These are phyloP conservation scores for Ypsolopha scabrella DNA, from an alignment of 2,888 invertebrate genomes.

Conservation along the genomic window DNA sequence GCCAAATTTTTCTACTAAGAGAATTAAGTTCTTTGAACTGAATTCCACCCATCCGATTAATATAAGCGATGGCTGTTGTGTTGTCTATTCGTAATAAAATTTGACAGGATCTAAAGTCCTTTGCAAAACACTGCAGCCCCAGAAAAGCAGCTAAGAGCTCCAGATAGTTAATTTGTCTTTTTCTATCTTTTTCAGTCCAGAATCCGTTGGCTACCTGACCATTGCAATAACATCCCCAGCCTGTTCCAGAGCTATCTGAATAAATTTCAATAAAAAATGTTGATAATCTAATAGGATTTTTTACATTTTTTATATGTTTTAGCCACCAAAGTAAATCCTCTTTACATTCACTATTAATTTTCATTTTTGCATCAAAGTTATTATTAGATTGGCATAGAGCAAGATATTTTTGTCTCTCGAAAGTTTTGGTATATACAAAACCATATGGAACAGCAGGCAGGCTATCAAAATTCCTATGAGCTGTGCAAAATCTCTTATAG, in stretches of 20 bases:
- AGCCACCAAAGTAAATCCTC: conserved; percentile 9
- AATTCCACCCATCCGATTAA: conserved; percentile 1
- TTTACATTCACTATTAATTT: conserved; percentile 7
- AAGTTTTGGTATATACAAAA: conserved; percentile 2
- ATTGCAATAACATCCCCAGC: conserved; percentile 15
- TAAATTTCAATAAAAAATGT: too few relatives aligned
- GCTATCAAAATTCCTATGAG: not conserved
- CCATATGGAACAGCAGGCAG: not conserved
- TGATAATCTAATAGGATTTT: too few relatives aligned
- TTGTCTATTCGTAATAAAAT: conserved; percentile 5
- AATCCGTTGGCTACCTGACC: conserved; percentile 10
- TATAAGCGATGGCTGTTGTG: conserved; percentile 2
- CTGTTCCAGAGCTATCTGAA: conserved; percentile 14
- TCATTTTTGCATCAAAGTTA: not conserved
- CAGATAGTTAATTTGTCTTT: conserved; percentile 16
- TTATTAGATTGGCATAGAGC: not conserved
- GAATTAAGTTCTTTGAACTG: not conserved
- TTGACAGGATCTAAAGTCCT: not conserved
- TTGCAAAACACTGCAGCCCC: conserved; percentile 17
- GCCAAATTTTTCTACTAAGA: not conserved
- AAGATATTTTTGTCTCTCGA: conserved; percentile 1
- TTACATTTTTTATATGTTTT: too few relatives aligned
- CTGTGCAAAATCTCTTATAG: conserved; percentile 1
- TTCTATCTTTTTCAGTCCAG: conserved; percentile 13
- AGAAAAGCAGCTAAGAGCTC: conserved; percentile 15